A percentile compares a stretch with the other conserved stretches of the same genome.
Conservation (phyloP, 2,888 invertebrate species). For the Orthosia gothica region DNA sequence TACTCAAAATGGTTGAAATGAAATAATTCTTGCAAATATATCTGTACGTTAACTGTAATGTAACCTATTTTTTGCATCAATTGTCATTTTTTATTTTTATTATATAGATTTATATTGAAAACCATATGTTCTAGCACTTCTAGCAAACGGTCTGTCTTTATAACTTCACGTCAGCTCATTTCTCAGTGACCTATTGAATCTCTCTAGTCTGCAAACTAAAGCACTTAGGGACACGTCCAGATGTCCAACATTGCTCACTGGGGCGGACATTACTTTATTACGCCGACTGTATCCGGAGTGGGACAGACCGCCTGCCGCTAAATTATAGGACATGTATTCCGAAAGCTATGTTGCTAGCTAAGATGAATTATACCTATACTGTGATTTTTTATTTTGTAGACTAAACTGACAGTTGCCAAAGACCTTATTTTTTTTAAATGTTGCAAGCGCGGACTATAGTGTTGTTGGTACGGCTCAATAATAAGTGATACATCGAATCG, state of each 20-base stretch:
- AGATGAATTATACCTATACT: too few species aligned
- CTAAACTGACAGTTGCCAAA: too few species aligned
- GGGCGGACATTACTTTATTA: slow-evolving; percentile 31
- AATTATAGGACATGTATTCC: not conserved
- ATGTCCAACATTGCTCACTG: slow-evolving; percentile 14
- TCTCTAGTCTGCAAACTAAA: slow-evolving; percentile 1
- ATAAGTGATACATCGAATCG: too few species aligned
- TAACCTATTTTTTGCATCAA: too few species aligned
- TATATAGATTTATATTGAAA: not conserved
- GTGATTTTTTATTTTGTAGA: too few species aligned
- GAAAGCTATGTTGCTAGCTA: not conserved
- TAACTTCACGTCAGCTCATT: not conserved
- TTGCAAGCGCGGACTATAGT: too few species aligned
- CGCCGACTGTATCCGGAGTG: not conserved
- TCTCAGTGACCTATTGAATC: not conserved
- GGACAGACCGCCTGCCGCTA: not conserved
- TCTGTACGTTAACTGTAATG: too few species aligned
- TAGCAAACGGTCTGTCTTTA: not conserved
- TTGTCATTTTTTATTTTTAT: too few species aligned
- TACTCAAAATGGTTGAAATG: too few species aligned
- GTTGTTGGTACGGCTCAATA: too few species aligned
- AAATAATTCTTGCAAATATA: too few species aligned
- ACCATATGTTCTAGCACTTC: not conserved
- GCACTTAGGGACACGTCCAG: slow-evolving; percentile 24
- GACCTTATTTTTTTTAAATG: too few species aligned